Conservation (phyloP, 2,888 invertebrate species). For the Agriopis marginaria region DNA sequence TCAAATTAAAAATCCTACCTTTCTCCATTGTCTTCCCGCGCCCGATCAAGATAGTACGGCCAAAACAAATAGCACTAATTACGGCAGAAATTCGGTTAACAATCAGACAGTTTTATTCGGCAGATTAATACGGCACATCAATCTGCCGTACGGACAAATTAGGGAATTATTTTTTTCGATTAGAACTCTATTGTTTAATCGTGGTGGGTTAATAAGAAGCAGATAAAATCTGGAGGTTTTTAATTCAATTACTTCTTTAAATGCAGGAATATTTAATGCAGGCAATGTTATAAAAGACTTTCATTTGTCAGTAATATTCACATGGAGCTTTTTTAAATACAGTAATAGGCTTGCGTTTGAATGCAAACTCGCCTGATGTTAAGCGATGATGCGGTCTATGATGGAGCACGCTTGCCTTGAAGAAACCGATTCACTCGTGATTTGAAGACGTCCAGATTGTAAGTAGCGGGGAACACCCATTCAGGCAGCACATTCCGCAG, state of each 20-base stretch:
- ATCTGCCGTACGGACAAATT: conserved; percentile 74
- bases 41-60: conserved; percentile 72
- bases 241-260: conserved; percentile 36
- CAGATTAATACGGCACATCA: conserved; percentile 76
- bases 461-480: too few species aligned
- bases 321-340: too few species aligned
- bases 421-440: too few species aligned
- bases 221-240: conserved; percentile 67
- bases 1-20: conserved; percentile 71
- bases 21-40: conserved; percentile 75
- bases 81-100: conserved; percentile 76
- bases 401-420: too few species aligned
- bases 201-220: conserved; percentile 70
- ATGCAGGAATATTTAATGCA: not conserved
- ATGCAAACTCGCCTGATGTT: too few species aligned
- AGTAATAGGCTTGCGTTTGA: not conserved
- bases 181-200: conserved; percentile 81
- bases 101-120: conserved; percentile 74
- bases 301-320: too few species aligned
- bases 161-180: conserved; percentile 84
- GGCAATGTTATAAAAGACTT: not conserved
- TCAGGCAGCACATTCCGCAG: too few species aligned
- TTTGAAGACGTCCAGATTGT: too few species aligned
- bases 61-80: conserved; percentile 85
- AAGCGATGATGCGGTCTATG: too few species aligned